Percentiles rank a stretch among this genome's conserved stretches.
phyloP scores from a whole-genome alignment of 2,888 invertebrate genomes.

The Athetis lepigone region DNA sequence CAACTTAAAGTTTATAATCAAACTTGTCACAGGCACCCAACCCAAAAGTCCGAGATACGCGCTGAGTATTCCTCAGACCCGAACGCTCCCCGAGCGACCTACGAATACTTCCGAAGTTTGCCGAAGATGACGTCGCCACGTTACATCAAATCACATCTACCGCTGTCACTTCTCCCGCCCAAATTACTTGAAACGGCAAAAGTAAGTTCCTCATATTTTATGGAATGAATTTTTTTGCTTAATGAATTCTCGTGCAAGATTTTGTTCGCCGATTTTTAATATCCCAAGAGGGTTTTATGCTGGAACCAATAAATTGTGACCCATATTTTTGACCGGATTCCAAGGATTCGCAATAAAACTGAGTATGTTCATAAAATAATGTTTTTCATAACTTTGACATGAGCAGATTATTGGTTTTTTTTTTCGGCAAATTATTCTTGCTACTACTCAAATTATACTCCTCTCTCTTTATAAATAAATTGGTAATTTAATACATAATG shows the following conservation, averaged over 20 bases:
- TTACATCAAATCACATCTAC: constrained; percentile 94
- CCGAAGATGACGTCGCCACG: constrained; percentile 83
- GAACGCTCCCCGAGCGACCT: constrained; percentile 59
- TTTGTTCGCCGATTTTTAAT: constrained; percentile 30
- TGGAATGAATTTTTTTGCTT: not conserved
- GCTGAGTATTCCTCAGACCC: constrained; percentile 44
- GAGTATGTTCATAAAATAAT: not conserved
- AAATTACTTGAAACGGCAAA: constrained; percentile 88
- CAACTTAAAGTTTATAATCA: constrained; percentile 2
- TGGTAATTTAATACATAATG: too few species aligned
- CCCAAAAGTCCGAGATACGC: constrained; percentile 62
- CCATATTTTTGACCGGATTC: constrained; percentile 27
- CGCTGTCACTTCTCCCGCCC: constrained; percentile 92
- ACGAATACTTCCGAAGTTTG: constrained; percentile 71
- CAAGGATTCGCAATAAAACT: constrained; percentile 12
- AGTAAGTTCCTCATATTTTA: constrained; percentile 87
- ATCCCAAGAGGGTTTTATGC: constrained; percentile 34
- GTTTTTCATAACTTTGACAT: not conserved
- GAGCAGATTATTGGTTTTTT: not conserved
- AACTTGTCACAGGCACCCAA: constrained; percentile 66
- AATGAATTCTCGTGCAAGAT: constrained; percentile 18
- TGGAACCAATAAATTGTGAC: constrained; percentile 25
- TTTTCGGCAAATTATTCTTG: not conserved
- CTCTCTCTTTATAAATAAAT: not conserved
- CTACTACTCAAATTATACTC: too few species aligned